These are phyloP conservation scores for Ailuropoda melanoleuca DNA, from an alignment of 2,113 vertebrate genomes.

Conservation along the genomic window DNA sequence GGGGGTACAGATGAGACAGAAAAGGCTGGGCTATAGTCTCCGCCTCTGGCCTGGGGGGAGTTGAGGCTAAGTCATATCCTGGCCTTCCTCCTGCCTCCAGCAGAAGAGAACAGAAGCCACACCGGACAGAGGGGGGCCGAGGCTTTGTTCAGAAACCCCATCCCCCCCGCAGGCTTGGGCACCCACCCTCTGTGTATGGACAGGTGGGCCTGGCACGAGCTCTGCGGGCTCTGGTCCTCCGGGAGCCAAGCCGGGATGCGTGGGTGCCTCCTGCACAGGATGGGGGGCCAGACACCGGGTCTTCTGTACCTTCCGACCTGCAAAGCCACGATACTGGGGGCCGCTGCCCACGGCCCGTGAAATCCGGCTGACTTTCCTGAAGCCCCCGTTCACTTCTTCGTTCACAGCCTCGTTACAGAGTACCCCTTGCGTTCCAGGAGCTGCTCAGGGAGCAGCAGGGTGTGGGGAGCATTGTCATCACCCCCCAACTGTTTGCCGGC, in stretches of 20 bases:
- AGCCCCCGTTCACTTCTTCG: not conserved
- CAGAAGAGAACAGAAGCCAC: not conserved
- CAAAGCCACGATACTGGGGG: not conserved
- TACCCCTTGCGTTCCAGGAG: not conserved
- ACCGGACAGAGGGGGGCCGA: not conserved
- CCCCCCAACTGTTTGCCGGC: not conserved
- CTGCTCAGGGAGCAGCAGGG: too few relatives aligned
- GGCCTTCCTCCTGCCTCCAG: not conserved
- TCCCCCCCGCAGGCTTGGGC: not conserved
- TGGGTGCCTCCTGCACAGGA: not conserved
- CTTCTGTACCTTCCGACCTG: not conserved
- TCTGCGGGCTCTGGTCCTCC: not conserved
- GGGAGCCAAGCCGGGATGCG: not conserved
- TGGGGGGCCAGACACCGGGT: not conserved
- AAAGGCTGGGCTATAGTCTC: not conserved
- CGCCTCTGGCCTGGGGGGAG: not conserved
- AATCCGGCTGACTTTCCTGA: not conserved
- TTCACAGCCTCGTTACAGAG: not conserved
- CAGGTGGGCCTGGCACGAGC: not conserved
- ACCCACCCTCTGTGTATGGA: not conserved
- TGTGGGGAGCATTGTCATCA: not conserved
- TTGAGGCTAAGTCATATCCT: not conserved
- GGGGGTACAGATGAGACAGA: not conserved
- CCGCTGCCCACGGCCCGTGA: accelerated
- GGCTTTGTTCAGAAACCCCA: not conserved